Conservation (phyloP, 2,888 invertebrate species). For the Synergus japonicus region DNA sequence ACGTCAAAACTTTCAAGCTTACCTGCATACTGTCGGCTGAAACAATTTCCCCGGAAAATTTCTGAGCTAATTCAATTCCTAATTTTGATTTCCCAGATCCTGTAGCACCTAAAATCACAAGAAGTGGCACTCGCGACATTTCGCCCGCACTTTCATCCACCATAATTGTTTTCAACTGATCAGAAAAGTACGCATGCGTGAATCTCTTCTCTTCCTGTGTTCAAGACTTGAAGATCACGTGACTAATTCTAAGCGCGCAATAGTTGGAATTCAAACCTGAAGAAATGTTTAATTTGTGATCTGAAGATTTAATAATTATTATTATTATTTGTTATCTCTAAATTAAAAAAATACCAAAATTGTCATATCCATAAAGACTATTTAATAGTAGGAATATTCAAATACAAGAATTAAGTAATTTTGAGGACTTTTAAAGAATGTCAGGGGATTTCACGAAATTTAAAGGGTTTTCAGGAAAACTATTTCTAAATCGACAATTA, state of each 20-base stretch:
- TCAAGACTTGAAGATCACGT: not conserved
- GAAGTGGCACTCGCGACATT: constrained; percentile 83
- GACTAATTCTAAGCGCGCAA: not conserved
- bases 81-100: constrained; percentile 98
- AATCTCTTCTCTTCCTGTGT: not conserved
- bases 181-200: constrained; percentile 54
- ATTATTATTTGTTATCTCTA: too few relatives aligned
- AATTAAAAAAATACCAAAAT: not conserved
- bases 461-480: too few relatives aligned
- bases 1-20: constrained; percentile 53
- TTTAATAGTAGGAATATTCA: too few relatives aligned
- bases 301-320: not conserved
- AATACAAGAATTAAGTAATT: too few relatives aligned
- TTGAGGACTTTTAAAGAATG: too few relatives aligned
- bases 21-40: constrained; percentile 99
- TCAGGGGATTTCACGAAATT: too few relatives aligned
- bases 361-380: not conserved
- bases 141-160: constrained; percentile 59
- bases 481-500: too few relatives aligned
- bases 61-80: constrained; percentile 92
- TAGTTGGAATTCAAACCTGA: not conserved
- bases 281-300: not conserved
- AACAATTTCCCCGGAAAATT: constrained; percentile 93
- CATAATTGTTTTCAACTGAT: constrained; percentile 41
- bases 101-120: constrained; percentile 96